Percentiles rank a stretch among this genome's conserved stretches.
These are phyloP conservation scores for Enteromius unitaeniatus DNA, from an alignment of 2,797 vertebrate species.

Conservation along the genomic window DNA sequence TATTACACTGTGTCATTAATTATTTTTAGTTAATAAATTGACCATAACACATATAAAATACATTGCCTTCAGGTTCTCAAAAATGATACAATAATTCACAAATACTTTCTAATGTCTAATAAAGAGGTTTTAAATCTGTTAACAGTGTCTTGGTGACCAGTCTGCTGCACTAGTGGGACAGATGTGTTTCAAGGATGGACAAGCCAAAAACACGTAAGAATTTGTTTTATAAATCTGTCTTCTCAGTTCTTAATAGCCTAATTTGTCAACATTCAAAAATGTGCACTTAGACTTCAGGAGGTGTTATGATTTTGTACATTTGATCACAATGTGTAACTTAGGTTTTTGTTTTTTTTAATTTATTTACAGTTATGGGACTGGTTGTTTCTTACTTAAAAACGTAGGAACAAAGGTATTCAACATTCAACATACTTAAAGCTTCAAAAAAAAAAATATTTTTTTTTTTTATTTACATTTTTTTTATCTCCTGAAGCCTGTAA, in stretches of 20 bases:
- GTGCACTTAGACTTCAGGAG: not conserved
- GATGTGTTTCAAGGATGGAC: constrained; percentile 96
- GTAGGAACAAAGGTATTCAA: constrained; percentile 89
- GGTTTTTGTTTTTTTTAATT: constrained; percentile 1
- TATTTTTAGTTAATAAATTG: not conserved
- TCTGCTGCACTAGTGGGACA: constrained; percentile 98
- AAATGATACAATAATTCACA: not conserved
- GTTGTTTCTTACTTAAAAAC: constrained; percentile 94
- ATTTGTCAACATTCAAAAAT: not conserved
- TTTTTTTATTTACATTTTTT: not conserved
- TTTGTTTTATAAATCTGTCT: constrained; percentile 12
- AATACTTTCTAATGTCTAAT: not conserved
- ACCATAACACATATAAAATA: not conserved
- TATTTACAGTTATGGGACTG: constrained; percentile 90
- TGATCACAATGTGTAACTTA: not conserved
- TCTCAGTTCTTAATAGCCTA: not conserved
- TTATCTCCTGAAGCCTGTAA: constrained; percentile 82
- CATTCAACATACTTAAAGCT: not conserved
- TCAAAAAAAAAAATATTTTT: not conserved
- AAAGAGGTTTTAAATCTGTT: constrained; percentile 50
- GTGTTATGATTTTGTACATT: not conserved
- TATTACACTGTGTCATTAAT: not conserved
- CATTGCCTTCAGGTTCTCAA: not conserved
- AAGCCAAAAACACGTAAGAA: constrained; percentile 96
- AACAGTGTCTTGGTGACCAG: constrained; percentile 97